These are phyloP conservation scores for Sterrhoptilus dennistouni DNA, from an alignment of 2,113 vertebrate genomes.

Conservation along the genomic window DNA sequence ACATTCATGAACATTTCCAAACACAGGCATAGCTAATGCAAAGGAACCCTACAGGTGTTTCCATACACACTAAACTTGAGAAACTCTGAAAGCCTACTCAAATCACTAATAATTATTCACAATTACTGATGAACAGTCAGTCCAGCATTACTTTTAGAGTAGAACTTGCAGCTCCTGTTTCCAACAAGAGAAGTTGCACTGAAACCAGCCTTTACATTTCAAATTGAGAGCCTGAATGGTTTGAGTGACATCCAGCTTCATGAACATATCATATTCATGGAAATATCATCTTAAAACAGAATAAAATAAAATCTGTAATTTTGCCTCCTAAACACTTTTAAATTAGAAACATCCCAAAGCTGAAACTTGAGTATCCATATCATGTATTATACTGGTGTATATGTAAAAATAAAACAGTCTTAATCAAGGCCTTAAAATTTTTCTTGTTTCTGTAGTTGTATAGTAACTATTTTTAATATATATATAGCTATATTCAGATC, in stretches of 20 bases:
- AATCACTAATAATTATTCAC: not conserved
- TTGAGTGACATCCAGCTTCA: not conserved
- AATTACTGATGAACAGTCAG: not conserved
- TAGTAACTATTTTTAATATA: not conserved
- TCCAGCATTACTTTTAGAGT: not conserved
- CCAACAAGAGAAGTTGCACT: not conserved
- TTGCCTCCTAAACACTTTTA: not conserved
- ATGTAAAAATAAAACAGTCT: not conserved
- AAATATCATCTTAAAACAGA: not conserved
- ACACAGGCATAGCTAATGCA: not conserved
- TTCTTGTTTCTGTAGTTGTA: not conserved
- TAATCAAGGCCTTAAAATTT: not conserved
- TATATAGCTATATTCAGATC: not conserved
- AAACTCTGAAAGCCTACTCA: not conserved
- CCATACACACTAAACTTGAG: fast-evolving
- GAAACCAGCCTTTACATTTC: not conserved
- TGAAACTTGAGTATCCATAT: not conserved
- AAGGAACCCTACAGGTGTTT: not conserved
- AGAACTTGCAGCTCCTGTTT: not conserved
- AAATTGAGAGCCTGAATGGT: not conserved
- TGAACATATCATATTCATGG: not conserved
- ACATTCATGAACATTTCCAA: not conserved
- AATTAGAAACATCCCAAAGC: not conserved
- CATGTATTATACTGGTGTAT: not conserved
- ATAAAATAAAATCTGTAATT: not conserved